Evolutionary conservation across 2,113 vertebrate species (phyloP).

Genomic region (Condylura cristata): DNA sequence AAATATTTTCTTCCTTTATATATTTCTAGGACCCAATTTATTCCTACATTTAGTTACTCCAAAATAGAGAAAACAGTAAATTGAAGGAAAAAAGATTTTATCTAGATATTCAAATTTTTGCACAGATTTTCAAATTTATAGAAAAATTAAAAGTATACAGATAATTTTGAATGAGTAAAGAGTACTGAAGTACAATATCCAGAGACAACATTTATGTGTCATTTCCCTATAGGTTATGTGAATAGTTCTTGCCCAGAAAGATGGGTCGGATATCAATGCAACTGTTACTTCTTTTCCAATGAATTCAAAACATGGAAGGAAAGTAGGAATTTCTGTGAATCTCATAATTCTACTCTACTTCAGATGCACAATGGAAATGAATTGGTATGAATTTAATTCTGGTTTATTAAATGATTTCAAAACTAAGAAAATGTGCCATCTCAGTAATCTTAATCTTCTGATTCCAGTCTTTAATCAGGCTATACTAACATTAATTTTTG

Average conservation of each 20-base stretch:
- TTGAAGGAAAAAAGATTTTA: no score
- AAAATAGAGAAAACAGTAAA: no score
- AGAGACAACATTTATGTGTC: not conserved
- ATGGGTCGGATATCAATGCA: conserved; percentile 57
- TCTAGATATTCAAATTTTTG: no score
- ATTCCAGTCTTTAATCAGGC: no score
- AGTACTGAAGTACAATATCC: not conserved
- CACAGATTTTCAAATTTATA: no score
- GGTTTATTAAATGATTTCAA: not conserved
- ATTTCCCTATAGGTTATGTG: conserved; percentile 11
- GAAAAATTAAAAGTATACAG: no score
- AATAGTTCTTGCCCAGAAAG: conserved; percentile 54
- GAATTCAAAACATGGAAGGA: not conserved
- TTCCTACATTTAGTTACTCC: not conserved
- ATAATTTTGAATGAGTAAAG: not conserved
- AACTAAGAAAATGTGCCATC: not conserved
- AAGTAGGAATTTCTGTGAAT: conserved; percentile 45
- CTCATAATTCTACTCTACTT: conserved; percentile 66
- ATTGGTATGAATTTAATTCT: conserved; percentile 57
- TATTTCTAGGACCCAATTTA: not conserved
- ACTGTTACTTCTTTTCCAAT: conserved; percentile 69
- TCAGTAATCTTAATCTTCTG: not conserved
- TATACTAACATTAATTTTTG: no score
- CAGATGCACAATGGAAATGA: not conserved
- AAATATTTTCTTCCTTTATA: not conserved